phyloP scores from a whole-genome alignment of 2,888 invertebrate species.

The Alloscopus bannaensis region DNA sequence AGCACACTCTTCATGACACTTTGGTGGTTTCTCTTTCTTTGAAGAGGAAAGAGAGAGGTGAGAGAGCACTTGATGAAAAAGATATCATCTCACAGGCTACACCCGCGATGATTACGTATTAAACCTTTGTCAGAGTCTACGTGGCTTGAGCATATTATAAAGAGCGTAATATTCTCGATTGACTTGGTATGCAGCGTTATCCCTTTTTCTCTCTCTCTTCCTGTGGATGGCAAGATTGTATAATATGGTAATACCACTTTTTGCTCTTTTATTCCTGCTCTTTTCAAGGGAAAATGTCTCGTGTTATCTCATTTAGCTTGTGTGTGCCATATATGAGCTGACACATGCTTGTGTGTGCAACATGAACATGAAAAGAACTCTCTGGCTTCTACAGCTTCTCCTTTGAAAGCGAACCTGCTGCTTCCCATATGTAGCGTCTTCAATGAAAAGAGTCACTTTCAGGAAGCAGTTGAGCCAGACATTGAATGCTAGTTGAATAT shows the following conservation, averaged over 20 bases:
- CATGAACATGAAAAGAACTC: slow-evolving; percentile 25
- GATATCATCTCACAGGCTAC: slow-evolving; percentile 15
- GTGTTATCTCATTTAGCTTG: neutral
- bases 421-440: slow-evolving; percentile 23
- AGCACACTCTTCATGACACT: slow-evolving; percentile 4
- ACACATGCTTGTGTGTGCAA: slow-evolving; percentile 1
- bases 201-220: too few relatives aligned
- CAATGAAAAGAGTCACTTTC: slow-evolving; percentile 45
- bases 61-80: slow-evolving; percentile 25
- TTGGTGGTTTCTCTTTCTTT: slow-evolving; percentile 7
- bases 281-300: slow-evolving; percentile 15
- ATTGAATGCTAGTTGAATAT: neutral
- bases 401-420: too few relatives aligned
- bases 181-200: too few relatives aligned
- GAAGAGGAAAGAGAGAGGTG: slow-evolving; percentile 12
- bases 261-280: neutral
- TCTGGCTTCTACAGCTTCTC: neutral
- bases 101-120: slow-evolving; percentile 15
- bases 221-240: too few relatives aligned
- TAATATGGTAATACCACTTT: too few relatives aligned
- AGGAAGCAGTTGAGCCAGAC: slow-evolving; percentile 51
- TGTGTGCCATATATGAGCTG: neutral
- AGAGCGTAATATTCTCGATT: too few relatives aligned
- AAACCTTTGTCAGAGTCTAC: neutral
- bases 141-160: neutral